Base-by-base conservation (phyloP, 2,888 invertebrate genomes). In the Pollenia amentaria region DNA sequence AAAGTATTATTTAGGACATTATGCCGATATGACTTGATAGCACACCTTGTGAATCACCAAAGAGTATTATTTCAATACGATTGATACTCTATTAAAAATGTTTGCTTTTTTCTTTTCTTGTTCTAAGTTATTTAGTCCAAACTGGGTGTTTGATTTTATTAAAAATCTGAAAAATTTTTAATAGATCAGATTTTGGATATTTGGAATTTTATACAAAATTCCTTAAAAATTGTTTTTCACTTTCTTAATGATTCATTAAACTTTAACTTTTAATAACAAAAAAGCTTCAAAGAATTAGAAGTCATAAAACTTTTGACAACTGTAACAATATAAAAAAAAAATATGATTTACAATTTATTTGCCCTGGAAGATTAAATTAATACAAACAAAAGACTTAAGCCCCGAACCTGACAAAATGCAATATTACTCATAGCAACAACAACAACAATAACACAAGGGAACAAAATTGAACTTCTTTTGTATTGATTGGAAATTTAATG, bases 331-430 rank as follows among this genome's bases (percentile, higher is more conserved):
- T 29, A 29, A 29, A 29, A 29, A 29, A 29, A 2, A 0, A 21
- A 42, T 38, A 46, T 38, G 21, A 9, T 70, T 70, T 42, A 40
- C 40, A 62, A 40, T 75, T 48, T 51, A 40, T 62, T 75, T 57
- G 48, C 38, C 51, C 64, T 64, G 42, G 51, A 76, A 21, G 64
- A 64, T 51, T 9, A 29, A n/a, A 16, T 11, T 18, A 62, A 51
- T 62, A 48, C 29, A 62, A 69, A 62, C 73, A 62, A 76, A 85
- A 80, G 64, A 80, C 75, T 76, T 70, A n/a, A 76, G 80, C 76
- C 16, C 18, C 80, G 75, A 76, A 80, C 84, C 46, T 67, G 51
- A 69, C 29, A 51, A 60, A 75, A 67, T 67, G 64, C 29, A 9
- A 16, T 64, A 69, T 80, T 81, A 81, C 81, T 81, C 81, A 81